Base-by-base conservation (phyloP, 30 jellyfish, hydroid and myxozoan genomes). In the Hydra vulgaris region DNA sequence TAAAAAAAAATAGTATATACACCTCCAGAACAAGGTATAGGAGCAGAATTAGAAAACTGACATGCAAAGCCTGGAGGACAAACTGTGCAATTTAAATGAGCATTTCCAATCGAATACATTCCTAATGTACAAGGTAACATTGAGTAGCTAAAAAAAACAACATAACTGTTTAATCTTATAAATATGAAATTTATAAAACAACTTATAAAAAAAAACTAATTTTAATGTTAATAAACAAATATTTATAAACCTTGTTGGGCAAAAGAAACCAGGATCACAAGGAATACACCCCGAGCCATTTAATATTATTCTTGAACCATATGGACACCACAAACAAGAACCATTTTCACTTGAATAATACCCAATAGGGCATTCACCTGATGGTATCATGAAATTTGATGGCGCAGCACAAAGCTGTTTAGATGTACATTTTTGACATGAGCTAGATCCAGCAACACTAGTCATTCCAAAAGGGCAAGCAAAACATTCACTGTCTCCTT, bases 31-130 rank as follows among this genome's bases (percentile, higher is more conserved):
- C 98, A 91, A 55, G 89, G 79, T 8, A 79, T 12, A 18, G 98
- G 98, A 61, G 88, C 76, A 0, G 96, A 24, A 25, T 93, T 80
- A 68, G 96, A 85, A 21, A 69, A 66, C 1, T 95, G 92, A 68
- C 98, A 91, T 67, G 89, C 80, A 72, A 77, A 91, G 15, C 98
- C 98, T 24, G 96, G 95, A 21, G 98, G 96, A 54, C 98, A 91
- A 8, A 26, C 75, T n/a, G 95, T 86, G 74, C 98, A 91, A 77
- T 81, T 84, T n/a, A 88, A 82, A 16, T 66, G 69, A 21, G 84
- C 79, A 12, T 96, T 96, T 15, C 98, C 98, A 26, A 91, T 88
- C 0, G 98, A 91, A 70, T 91, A 91, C 55, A 90, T 91, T 20
- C 98, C 98, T 71, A 54, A 24, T 1, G 95, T 92, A 74, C 98